phyloP scores from a whole-genome alignment of 2,113 vertebrate genomes.

The Zapornia atra region DNA sequence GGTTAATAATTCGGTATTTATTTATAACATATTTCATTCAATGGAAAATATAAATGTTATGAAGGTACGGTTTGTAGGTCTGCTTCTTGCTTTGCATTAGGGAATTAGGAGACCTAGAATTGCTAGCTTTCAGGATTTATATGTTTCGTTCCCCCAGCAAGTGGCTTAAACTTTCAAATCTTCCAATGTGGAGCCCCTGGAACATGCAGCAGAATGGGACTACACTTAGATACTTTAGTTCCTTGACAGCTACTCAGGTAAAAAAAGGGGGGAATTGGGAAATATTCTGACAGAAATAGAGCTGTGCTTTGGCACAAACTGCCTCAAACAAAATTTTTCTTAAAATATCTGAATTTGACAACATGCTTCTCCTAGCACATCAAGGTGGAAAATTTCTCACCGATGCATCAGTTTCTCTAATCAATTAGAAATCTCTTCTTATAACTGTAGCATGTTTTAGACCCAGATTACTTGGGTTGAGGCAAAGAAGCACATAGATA shows the following conservation, averaged over 20 bases:
- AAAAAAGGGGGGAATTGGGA: neutral
- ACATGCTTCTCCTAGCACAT: neutral
- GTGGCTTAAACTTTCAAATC: neutral
- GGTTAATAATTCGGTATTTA: too few species aligned
- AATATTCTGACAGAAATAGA: neutral
- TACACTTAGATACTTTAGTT: neutral
- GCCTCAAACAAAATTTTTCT: neutral
- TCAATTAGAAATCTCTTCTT: neutral
- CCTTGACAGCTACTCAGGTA: neutral
- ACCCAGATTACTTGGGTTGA: neutral
- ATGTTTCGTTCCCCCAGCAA: neutral
- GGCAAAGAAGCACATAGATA: neutral
- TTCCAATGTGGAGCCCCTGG: neutral
- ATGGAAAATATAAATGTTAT: neutral
- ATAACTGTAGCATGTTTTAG: neutral
- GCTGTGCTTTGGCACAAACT: neutral
- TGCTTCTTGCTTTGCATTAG: neutral
- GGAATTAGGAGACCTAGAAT: neutral
- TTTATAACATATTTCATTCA: neutral
- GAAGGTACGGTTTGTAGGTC: neutral
- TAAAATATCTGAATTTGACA: neutral
- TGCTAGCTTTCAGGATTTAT: neutral
- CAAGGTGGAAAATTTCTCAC: neutral
- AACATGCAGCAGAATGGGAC: neutral
- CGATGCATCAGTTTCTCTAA: neutral